Conservation (phyloP, 2,113 vertebrate species). For the Triplophysa siluroides region DNA sequence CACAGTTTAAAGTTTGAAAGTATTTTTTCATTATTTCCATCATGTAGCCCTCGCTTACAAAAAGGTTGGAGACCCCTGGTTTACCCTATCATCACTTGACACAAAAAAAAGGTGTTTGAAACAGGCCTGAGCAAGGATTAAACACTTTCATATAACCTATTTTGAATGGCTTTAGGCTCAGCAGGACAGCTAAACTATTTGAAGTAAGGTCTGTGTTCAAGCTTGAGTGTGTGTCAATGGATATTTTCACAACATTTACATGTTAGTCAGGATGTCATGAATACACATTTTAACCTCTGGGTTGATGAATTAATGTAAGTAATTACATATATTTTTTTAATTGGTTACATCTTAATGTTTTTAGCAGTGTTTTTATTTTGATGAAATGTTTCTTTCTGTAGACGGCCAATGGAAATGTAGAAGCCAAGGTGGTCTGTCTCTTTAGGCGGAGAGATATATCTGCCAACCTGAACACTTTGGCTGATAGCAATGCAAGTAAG, state of each 20-base stretch:
- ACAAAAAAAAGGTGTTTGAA: slow-evolving; percentile 1
- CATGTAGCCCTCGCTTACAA: too few species aligned
- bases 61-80: too few species aligned
- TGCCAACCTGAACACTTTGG: slow-evolving; percentile 89
- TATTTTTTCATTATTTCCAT: too few species aligned
- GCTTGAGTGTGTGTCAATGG: neutral
- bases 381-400: slow-evolving; percentile 54
- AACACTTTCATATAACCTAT: too few species aligned
- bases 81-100: neutral
- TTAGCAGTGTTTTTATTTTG: neutral
- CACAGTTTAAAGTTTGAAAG: too few species aligned
- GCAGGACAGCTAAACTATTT: neutral
- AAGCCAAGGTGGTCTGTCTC: slow-evolving; percentile 91
- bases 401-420: slow-evolving; percentile 94
- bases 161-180: too few species aligned
- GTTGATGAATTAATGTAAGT: neutral
- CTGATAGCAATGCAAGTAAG: slow-evolving; percentile 91
- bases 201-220: neutral
- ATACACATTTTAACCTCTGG: neutral
- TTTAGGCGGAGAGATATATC: slow-evolving; percentile 91
- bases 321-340: neutral
- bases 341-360: neutral
- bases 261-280: neutral
- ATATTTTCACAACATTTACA: neutral
- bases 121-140: neutral